Evolutionary conservation across 2,797 vertebrate genomes (phyloP).

Genomic region (Sebastes oblongus): DNA sequence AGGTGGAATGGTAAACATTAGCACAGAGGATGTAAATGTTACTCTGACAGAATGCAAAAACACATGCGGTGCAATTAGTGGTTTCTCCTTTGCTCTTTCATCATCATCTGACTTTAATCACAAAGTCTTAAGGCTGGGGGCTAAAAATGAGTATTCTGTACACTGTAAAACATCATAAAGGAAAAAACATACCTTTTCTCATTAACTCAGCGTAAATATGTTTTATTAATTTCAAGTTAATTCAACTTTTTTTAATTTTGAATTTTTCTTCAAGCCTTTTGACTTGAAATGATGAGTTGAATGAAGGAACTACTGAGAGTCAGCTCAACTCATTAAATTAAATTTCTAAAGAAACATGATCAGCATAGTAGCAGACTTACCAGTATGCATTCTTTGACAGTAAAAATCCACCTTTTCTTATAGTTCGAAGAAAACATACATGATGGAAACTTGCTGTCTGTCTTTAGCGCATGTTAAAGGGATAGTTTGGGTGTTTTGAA

Average conservation of each 20-base stretch:
- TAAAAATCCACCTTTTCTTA: not conserved
- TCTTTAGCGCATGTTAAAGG: too few species aligned
- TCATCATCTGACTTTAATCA: constrained; percentile 5
- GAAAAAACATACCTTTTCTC: not conserved
- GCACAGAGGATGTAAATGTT: not conserved
- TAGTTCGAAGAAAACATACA: not conserved
- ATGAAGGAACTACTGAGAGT: not conserved
- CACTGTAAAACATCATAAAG: not conserved
- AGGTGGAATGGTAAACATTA: not conserved
- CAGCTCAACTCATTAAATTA: not conserved
- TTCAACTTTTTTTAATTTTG: not conserved
- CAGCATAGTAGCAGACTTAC: not conserved
- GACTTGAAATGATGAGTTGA: not conserved
- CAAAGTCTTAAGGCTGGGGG: not conserved
- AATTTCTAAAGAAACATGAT: not conserved
- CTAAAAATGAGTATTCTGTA: not conserved
- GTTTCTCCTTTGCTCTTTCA: not conserved
- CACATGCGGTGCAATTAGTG: not conserved
- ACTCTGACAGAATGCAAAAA: not conserved
- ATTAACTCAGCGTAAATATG: not conserved
- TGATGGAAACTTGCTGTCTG: not conserved
- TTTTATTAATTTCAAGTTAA: not conserved
- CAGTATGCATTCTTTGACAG: not conserved
- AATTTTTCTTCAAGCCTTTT: too few species aligned
- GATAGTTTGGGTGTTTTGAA: too few species aligned